Evolutionary conservation across 2,113 vertebrate genomes (phyloP), one percentile per base, ranked within the genome.

Genomic region (Seriola aureovittata): DNA sequence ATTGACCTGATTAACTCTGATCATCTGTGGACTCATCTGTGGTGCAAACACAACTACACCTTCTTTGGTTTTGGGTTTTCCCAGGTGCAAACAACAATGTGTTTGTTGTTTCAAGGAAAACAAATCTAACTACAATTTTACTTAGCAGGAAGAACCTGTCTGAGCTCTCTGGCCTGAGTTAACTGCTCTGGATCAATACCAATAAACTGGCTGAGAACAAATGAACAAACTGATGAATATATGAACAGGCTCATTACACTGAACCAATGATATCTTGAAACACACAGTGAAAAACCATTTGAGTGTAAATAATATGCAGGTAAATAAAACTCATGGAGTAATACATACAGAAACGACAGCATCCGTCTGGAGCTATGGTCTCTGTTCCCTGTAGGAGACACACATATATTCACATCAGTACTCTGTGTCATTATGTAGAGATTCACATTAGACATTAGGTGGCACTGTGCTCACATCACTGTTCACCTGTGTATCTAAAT

Each of bases 271-370:
- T 21, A 29, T 11, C 13, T 5, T 48, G 46, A 48, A 42, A 71
- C 6, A 4, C 32, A 42, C 14, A 68, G 52, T 17, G 36, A 62
- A 13, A 52, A 14, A 9, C 3, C 12, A 64, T 14, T 55, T 19
- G 25, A 50, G 34, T 0, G 0, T 70, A 16, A 29, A 40, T 59
- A 62, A 29, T 40, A 13, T 38, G 1, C 8, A 46, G 10, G 6
- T 46, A 38, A 42, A 62, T 29, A 55, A 66, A 32, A 32, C 1
- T 66, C 9, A 60, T 44, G 4, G n/a, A 23, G 34, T 5, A 55
- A 74, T 76, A 93, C 93, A 65, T 82, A 95, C 94, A 95, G 38
- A 9, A 9, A n/a, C 0, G 71, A 46, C 94, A 95, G 81, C 94
- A 95, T 29, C 92, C 89, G n/a, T 93, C 82, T 13, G 82, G 55